Base-by-base conservation (phyloP, 2,888 invertebrate species). In the Nematopogon swammerdamellus region DNA sequence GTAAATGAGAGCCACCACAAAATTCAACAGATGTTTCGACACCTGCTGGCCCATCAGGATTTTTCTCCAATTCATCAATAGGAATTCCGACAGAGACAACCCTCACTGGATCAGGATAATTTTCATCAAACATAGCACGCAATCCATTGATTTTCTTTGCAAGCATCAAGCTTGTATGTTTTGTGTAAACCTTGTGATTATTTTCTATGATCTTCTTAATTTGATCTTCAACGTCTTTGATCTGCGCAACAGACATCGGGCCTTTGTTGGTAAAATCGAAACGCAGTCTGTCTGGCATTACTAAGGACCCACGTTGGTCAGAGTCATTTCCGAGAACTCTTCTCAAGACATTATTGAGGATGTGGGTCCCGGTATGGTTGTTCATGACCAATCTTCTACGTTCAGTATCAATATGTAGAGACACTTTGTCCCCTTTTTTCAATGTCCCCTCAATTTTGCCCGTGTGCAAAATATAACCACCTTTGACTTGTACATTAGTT, bases 81-180 rank as follows among this genome's bases (percentile, higher is more conserved):
- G 97, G 87, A 44, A 96, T 84, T 18, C 98, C 99, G 58, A 99
- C 89, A 19, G 95, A 93, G 44, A 99, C 94, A 5, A 99, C 86
- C 59, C 92, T 82, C 2, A 94, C 93, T 5, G 98, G 96, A 80
- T 99, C 98, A 1, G 98, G 98, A 70, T 99, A 99, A 11, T 95
- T 92, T 82, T 99, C 98, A 68, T 96, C 98, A 76, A 99, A 99
- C 75, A 99, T 97, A 18, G 99, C 99, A 55, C 99, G 86, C 42
- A 97, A 77, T 2, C 97, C 97, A 56, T 90, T 87, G 54, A 97
- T 92, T 55, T 89, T 88, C 80, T 97, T 97, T 14, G 99, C 99
- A 51, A 89, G 79, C 44, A 85, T 84, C 51, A 99, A 81, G 50
- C 84, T 82, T 0, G 95, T 86, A 59, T 95, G 91, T 70, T 92